Percentiles rank a stretch among this genome's conserved stretches.
phyloP scores from a whole-genome alignment of 2,888 invertebrate species.

The Lacanobia oleracea region DNA sequence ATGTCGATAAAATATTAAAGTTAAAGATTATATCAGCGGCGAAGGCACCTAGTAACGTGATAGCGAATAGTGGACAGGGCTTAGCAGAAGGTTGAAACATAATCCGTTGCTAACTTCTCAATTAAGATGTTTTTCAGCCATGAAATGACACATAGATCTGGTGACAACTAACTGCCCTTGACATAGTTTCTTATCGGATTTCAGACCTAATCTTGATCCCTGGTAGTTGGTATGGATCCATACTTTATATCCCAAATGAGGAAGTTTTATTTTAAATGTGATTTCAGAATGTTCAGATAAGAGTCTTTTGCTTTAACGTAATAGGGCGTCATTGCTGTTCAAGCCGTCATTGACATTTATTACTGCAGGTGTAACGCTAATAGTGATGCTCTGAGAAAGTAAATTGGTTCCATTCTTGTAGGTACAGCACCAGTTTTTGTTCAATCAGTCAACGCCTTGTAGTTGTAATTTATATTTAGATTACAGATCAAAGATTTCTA shows the following conservation, averaged over 20 bases:
- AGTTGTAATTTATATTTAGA: constrained; percentile 18
- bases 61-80: constrained; percentile 44
- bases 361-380: neutral
- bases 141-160: constrained; percentile 58
- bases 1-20: constrained; percentile 38
- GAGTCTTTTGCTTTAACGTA: neutral
- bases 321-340: neutral
- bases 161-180: constrained; percentile 73
- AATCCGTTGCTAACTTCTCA: constrained; percentile 39
- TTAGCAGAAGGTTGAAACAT: constrained; percentile 31
- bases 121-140: constrained; percentile 62
- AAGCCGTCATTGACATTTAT: constrained; percentile 23
- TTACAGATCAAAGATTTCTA: neutral
- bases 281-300: constrained; percentile 9
- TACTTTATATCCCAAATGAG: constrained; percentile 17
- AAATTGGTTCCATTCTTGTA: constrained; percentile 2
- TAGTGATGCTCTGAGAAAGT: constrained; percentile 30
- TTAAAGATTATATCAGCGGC: constrained; percentile 42
- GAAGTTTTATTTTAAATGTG: constrained; percentile 22
- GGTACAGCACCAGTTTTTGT: constrained; percentile 29
- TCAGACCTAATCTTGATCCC: constrained; percentile 52
- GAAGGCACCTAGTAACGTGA: constrained; percentile 54
- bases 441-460: constrained; percentile 37
- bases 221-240: constrained; percentile 25
- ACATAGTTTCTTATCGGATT: constrained; percentile 73